Evolutionary conservation across 2,888 invertebrate species (phyloP).

Genomic region (Spatulosminthurus flaviceps): DNA sequence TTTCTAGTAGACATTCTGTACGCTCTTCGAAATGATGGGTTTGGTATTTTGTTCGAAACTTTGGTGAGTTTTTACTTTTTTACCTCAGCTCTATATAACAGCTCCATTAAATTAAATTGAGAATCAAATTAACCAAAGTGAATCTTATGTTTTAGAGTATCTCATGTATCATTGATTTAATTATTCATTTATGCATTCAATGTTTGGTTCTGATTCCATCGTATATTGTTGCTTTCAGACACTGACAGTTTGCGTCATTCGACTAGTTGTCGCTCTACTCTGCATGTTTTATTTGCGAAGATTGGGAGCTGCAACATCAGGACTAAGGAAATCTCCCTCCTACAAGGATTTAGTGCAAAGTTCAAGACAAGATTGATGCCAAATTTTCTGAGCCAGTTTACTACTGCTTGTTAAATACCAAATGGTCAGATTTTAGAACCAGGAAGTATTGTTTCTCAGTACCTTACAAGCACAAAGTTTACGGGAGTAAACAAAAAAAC

Average conservation of each 20-base stretch:
- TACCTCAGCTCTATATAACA: too few relatives aligned
- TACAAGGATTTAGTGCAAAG: constrained; percentile 47
- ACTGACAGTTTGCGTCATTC: constrained; percentile 54
- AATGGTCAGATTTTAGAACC: not conserved
- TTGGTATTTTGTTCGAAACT: constrained; percentile 54
- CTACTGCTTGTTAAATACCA: not conserved
- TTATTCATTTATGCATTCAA: not conserved
- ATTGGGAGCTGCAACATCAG: constrained; percentile 60
- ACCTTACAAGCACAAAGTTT: too few relatives aligned
- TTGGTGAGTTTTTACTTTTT: constrained; percentile 48
- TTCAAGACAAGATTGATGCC: constrained; percentile 2
- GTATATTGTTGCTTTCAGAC: not conserved
- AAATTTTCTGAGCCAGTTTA: not conserved
- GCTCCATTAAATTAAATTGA: too few relatives aligned
- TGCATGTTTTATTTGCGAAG: constrained; percentile 57
- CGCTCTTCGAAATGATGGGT: constrained; percentile 51
- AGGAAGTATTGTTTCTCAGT: not conserved
- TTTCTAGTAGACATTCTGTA: constrained; percentile 56
- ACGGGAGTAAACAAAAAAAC: too few relatives aligned
- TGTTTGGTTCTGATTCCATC: not conserved
- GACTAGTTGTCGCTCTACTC: constrained; percentile 52
- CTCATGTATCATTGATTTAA: not conserved
- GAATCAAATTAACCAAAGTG: too few relatives aligned
- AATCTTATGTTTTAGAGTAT: too few relatives aligned
- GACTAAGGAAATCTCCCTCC: constrained; percentile 49